Evolutionary conservation across 2,797 vertebrate species (phyloP).

Genomic region (Miichthys miiuy): DNA sequence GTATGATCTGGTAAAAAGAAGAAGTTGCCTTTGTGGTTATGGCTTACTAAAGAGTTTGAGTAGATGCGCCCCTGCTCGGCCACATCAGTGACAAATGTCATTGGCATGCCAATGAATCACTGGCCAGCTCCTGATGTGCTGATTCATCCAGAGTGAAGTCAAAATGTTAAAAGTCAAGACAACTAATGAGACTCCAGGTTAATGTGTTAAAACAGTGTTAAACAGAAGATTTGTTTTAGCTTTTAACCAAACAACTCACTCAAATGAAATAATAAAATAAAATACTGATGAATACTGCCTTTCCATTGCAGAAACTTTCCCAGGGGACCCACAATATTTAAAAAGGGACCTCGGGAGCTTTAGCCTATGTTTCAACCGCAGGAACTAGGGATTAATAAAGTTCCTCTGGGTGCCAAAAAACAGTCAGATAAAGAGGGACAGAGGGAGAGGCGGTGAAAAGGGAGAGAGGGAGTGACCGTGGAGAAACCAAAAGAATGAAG

Average conservation of each 20-base stretch:
- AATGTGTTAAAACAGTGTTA: not conserved
- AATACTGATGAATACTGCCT: not conserved
- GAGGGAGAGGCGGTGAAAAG: no score
- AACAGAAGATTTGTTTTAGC: not conserved
- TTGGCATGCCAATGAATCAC: not conserved
- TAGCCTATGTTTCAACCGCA: no score
- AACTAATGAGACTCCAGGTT: not conserved
- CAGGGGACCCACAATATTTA: not conserved
- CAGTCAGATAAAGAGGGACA: not conserved
- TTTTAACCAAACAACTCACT: not conserved
- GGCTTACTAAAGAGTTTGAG: not conserved
- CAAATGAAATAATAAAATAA: not conserved
- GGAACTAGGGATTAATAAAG: slow-evolving; percentile 5
- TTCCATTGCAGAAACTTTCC: not conserved
- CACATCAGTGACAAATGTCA: not conserved
- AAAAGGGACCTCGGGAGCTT: not conserved
- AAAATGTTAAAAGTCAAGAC: not conserved
- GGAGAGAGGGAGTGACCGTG: not conserved
- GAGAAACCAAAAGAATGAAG: slow-evolving; percentile 5
- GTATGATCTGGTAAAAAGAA: not conserved
- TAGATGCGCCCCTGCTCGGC: not conserved
- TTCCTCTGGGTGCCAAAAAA: slow-evolving; percentile 15
- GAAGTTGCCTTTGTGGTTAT: not conserved
- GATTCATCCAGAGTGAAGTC: slow-evolving; percentile 5
- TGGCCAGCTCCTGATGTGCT: not conserved